Evolutionary conservation across 2,113 vertebrate genomes (phyloP).

Genomic region (Tor tambroides): DNA sequence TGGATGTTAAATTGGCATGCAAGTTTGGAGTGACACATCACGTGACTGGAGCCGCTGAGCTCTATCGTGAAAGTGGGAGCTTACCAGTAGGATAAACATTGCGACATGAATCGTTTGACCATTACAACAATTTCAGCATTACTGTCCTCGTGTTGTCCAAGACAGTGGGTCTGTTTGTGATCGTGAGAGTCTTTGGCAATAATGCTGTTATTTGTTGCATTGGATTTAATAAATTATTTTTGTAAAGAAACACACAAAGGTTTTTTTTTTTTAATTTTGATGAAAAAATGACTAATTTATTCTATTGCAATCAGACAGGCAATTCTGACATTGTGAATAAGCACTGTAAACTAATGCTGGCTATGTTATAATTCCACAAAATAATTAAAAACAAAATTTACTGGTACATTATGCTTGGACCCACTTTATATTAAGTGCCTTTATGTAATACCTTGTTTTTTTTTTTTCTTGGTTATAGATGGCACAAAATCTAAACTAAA

Average conservation of each 20-base stretch:
- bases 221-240: neutral
- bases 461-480: neutral
- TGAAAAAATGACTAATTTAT: neutral
- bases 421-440: neutral
- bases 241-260: neutral
- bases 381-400: neutral
- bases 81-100: neutral
- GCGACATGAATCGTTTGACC: neutral
- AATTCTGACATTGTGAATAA: neutral
- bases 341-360: neutral
- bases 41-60: constrained; percentile 65
- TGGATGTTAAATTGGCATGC: constrained; percentile 70
- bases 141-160: neutral
- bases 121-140: neutral
- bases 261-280: neutral
- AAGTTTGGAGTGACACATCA: constrained; percentile 66
- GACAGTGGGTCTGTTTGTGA: neutral
- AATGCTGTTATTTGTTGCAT: neutral
- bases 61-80: neutral
- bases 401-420: neutral
- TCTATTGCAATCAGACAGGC: neutral
- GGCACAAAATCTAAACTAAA: neutral
- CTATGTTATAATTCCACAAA: neutral
- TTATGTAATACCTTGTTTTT: neutral
- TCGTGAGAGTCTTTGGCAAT: neutral